phyloP scores from a whole-genome alignment of 2,113 vertebrate species.

The Malurus alboscapulatus region DNA sequence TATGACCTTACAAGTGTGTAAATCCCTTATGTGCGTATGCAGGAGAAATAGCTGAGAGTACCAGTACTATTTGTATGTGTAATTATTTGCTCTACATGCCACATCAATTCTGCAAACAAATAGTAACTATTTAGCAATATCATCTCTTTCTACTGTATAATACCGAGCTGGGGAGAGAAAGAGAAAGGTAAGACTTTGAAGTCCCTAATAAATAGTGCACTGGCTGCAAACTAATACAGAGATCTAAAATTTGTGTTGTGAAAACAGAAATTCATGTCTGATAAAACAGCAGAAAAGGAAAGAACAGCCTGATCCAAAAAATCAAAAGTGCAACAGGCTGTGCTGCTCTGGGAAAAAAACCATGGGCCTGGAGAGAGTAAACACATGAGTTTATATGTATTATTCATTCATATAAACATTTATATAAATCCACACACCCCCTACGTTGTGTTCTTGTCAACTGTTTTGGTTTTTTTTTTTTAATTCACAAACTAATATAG shows the following conservation, averaged over 20 bases:
- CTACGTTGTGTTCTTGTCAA: neutral
- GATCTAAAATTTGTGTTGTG: neutral
- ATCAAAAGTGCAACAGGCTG: neutral
- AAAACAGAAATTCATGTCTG: neutral
- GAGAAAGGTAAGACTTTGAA: neutral
- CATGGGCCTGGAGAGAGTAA: neutral
- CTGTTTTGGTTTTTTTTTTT: neutral
- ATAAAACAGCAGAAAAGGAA: neutral
- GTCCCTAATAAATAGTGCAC: neutral
- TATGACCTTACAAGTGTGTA: slow-evolving; percentile 19
- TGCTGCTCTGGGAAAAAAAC: neutral
- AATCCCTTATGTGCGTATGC: slow-evolving; percentile 17
- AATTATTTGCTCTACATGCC: slow-evolving; percentile 41
- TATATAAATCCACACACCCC: neutral
- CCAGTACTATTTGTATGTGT: neutral
- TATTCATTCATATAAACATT: neutral
- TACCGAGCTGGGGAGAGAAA: neutral
- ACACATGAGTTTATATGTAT: neutral
- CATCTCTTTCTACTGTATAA: slow-evolving; percentile 12
- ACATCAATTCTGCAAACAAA: slow-evolving; percentile 55
- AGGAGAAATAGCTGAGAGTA: slow-evolving; percentile 23
- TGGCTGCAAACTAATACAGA: neutral
- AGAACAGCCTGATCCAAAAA: neutral
- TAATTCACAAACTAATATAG: neutral
- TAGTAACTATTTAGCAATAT: slow-evolving; percentile 22